Evolutionary conservation across 2,113 vertebrate species (phyloP), one percentile per base, ranked within the genome.

Genomic region (Phalacrocorax pelagicus): DNA sequence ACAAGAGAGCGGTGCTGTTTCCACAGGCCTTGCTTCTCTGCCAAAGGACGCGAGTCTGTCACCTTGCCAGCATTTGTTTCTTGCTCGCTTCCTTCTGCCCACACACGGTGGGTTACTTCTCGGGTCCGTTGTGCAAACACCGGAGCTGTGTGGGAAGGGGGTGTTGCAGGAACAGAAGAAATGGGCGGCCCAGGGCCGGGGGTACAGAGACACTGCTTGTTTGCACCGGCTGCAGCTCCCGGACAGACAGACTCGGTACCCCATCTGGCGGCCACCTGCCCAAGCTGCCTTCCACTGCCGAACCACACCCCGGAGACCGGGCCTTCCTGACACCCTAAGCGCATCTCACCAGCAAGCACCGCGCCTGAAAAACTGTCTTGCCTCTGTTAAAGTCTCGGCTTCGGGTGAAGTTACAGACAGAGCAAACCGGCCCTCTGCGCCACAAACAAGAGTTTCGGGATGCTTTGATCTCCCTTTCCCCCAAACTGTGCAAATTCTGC

Each of bases 401-500:
- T 8, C 11, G 3, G 11, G 21, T 32, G 52, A 7, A 32, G 8
- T 1, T 22, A 20, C 26, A 12, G 38, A 5, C 9, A 1, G 6
- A 70, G 40, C 21, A 19, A 19, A 23, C 10, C 10, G 10, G 21
- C 36, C 49, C 57, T 27, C 12, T 8, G 49, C 8, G 36, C n/a
- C 51, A 9, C 34, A 19, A 12, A 26, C 19, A 5, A 8, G 1
- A 8, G 23, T 1, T 36, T 12, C 30, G 3, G 22, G 27, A 36
- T 1, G 3, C 27, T 66, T 29, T 11, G 4, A 15, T 5, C 18
- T 16, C 51, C 65, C 17, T 10, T 27, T 7, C 57, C 21, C 19
- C 16, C 4, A 1, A 8, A 4, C 51, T 23, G 21, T 18, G 22
- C 26, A 15, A 57, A 63, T 11, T 26, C 5, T 2, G 42, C 51